Evolutionary conservation across 2,113 vertebrate genomes (phyloP), one percentile per base, ranked within the genome.

Genomic region (Egretta garzetta): DNA sequence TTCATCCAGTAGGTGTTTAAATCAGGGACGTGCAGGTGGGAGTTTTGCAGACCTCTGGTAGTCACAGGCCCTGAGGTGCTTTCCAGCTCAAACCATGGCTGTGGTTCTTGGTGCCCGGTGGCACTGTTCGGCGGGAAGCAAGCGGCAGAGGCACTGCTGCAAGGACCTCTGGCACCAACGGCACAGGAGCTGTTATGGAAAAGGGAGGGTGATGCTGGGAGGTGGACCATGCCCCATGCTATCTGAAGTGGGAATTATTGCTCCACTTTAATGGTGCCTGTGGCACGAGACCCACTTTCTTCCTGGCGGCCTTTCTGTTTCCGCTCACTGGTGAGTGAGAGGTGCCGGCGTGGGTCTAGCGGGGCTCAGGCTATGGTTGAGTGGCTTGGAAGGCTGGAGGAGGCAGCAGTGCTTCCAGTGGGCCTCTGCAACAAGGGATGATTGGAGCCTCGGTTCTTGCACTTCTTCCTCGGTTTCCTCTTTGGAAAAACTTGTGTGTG

Each of bases 31-130:
- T 63, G 30, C n/a, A 28, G 49, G 49, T 37, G 30, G 53, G 66
- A 75, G 14, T 79, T 82, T n/a, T 81, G 15, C 45, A 74, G 72
- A 53, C 35, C 43, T 72, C 35, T 74, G 39, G 15, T 52, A 76
- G 28, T 2, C 20, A 4, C 22, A 59, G 21, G 6, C 11, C 11
- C 23, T 0, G 2, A 14, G 43, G 10, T 2, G 6, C 33, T 64
- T 86, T 60, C 39, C 39, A 64, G 0, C 41, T 37, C 26, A 28
- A 21, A 17, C 22, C 1, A 0, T 43, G 33, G 66, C 66, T 55
- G 10, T 82, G 52, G 37, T 28, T 86, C 35, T n/a, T 17, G 37
- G 15, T 80, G 33, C 41, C 50, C 1, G 1, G 41, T 35, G 83
- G 60, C 56, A 15, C 60, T 70, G 14, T 41, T 72, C 4, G 41